phyloP scores from a whole-genome alignment of 2,797 vertebrate species.

The Taenioides sp. region DNA sequence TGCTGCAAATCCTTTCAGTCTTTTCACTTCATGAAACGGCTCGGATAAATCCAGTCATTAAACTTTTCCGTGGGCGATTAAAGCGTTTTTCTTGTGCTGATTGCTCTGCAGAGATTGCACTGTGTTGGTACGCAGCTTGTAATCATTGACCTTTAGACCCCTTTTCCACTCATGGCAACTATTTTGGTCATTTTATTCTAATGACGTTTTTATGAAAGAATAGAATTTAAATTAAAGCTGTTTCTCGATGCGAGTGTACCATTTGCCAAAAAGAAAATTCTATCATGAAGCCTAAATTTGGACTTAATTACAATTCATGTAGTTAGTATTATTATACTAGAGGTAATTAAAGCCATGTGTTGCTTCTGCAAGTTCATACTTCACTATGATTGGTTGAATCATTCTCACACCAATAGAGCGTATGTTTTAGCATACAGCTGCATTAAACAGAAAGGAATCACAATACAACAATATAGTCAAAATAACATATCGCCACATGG shows the following conservation, averaged over 20 bases:
- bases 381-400: not conserved
- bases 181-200: not conserved
- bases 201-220: not conserved
- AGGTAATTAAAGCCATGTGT: not conserved
- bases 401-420: too few relatives aligned
- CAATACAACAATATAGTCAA: not conserved
- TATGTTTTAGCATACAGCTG: not conserved
- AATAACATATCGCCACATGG: too few relatives aligned
- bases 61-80: slow-evolving; percentile 44
- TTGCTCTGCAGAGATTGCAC: slow-evolving; percentile 17
- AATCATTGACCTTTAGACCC: slow-evolving; percentile 9
- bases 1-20: slow-evolving; percentile 19
- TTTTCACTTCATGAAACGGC: slow-evolving; percentile 19
- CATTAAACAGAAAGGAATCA: not conserved
- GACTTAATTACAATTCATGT: not conserved
- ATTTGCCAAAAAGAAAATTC: too few relatives aligned
- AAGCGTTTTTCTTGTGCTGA: slow-evolving; percentile 39
- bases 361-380: not conserved
- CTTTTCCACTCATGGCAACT: not conserved
- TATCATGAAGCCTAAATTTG: too few relatives aligned
- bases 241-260: not conserved
- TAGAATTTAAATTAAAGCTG: not conserved
- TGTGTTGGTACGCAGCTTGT: slow-evolving; percentile 11
- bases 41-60: slow-evolving; percentile 37
- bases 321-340: not conserved